Evolutionary conservation across 2,113 vertebrate species (phyloP), one percentile per base, ranked within the genome.

Genomic region (Otolemur garnettii): DNA sequence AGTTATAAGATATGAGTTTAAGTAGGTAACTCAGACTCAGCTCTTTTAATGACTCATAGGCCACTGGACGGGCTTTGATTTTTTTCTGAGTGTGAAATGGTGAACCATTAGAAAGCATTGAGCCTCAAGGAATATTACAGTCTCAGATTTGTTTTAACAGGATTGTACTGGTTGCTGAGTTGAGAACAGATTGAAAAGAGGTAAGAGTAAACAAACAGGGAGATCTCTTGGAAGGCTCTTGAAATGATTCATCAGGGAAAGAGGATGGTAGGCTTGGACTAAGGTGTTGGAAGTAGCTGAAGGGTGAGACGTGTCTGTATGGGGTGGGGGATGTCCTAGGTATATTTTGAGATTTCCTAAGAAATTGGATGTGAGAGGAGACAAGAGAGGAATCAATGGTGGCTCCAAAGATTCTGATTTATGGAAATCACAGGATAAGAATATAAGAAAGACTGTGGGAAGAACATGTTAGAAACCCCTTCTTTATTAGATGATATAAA

Each of bases 401-500:
- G 28, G 45, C n/a, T 12, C 30, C 50, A 94, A 71, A 86, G 38
- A 26, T 94, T 89, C 80, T 78, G 35, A 64, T 66, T 19, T 90
- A 74, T 93, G 30, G 60, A 85, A 91, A 84, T 9, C 42, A 72
- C 80, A 95, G 42, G 22, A 87, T 38, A 55, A 30, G 33, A 12
- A 77, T 35, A 91, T 22, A 17, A 59, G 14, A 2, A 62, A 71
- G 42, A 42, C 11, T 38, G 28, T n/a, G 33, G 4, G 21, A 74
- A 55, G 24, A 57, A 1, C 19, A 87, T 30, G 11, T 82, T 72
- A 60, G 84, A 95, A 68, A 82, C 71, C 4, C 28, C 24, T 84
- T 90, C 21, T 87, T 79, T 57, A 64, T 19, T 93, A 93, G 72
- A 89, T 55, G 38, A 74, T 64, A 81, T 38, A 30, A 83, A 75